Base-by-base conservation (phyloP, 2,888 invertebrate genomes). In the Petrolisthes cinctipes region DNA sequence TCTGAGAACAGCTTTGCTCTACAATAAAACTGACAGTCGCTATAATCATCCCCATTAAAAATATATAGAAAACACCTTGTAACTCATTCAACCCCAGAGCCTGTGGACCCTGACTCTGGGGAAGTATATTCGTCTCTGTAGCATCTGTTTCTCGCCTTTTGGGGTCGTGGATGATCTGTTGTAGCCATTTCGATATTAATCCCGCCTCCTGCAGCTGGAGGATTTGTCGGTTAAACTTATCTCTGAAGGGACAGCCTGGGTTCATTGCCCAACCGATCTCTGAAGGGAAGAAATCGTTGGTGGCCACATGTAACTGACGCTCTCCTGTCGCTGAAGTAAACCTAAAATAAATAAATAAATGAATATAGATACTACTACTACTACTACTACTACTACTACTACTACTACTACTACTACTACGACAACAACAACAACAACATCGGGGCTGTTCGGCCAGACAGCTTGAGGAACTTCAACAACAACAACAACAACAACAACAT, bases 181-280 rank as follows among this genome's bases (percentile, higher is more conserved):
- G 37, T 51, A 90, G 89, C 90, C 90, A 90, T 37, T 87, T 86
- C 37, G 82, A 82, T 11, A 90, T 81, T 51, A 90, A 80, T 0
- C 90, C 90, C n/a, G 84, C 86, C 53, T 90, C 90, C 82, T 89
- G 73, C 23, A 90, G 86, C 56, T 76, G 84, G 14, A 82, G 78
- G 76, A 90, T 90, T 51, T 86, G 82, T 2, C 51, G 20, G 78
- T 89, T 85, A 75, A 90, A 89, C 11, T 73, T 75, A 4, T 68
- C 17, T 9, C 88, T 71, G 76, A 82, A 88, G 23, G 88, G 88
- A 51, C 88, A 88, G 53, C 88, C 88, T 0, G 88, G 82, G 61
- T 81, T 88, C 88, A 82, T 85, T 7, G 89, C 85, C 84, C 88
- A 90, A 5, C 89, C 90, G 20, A 89, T 82, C 51, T 90, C 89